A percentile compares a stretch with the other conserved stretches of the same genome.
Conservation (phyloP, 1,140 invertebrate species). For the Whitmania pigra region DNA sequence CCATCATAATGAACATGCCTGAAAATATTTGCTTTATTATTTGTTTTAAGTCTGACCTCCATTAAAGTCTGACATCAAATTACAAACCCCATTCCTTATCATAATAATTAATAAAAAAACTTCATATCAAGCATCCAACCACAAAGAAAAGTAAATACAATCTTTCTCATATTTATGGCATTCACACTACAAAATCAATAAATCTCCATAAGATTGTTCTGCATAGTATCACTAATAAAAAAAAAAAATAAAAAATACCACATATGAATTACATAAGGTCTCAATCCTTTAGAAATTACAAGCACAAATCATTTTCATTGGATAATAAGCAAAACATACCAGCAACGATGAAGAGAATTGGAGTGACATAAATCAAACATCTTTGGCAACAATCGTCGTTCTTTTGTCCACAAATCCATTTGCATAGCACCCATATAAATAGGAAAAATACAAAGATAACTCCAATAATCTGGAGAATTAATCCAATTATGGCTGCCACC, state of each 20-base stretch:
- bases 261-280: background rate
- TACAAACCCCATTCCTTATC: too few relatives aligned
- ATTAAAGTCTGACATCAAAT: too few relatives aligned
- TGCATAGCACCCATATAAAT: conserved; percentile 23
- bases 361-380: conserved; percentile 22
- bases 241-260: background rate
- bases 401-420: conserved; percentile 20
- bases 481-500: conserved; percentile 21
- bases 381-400: conserved; percentile 20
- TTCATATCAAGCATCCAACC: too few relatives aligned
- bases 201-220: background rate
- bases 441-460: conserved; percentile 21
- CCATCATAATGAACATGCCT: conserved; percentile 26
- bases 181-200: background rate
- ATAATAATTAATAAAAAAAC: too few relatives aligned
- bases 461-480: conserved; percentile 22
- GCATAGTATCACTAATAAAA: background rate
- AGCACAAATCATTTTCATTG: background rate
- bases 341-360: conserved; percentile 23
- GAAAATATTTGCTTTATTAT: conserved; percentile 6
- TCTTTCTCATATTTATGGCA: background rate
- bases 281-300: background rate
- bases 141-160: background rate
- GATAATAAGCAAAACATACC: conserved; percentile 10
- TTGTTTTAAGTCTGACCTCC: too few relatives aligned